phyloP scores from a whole-genome alignment of 2,888 invertebrate genomes.

The Cremastinae sp. region DNA sequence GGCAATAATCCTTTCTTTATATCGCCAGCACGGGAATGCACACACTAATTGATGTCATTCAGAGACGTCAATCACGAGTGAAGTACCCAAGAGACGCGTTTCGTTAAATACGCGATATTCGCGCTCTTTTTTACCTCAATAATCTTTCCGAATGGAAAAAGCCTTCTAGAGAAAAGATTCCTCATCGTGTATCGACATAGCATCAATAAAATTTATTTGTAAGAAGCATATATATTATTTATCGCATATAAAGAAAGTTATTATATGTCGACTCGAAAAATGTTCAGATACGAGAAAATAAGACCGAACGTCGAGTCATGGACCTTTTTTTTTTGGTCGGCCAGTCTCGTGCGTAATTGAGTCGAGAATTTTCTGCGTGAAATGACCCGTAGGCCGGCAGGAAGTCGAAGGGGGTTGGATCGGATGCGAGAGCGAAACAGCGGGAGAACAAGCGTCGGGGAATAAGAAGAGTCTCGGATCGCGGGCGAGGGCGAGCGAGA shows the following conservation, averaged over 20 bases:
- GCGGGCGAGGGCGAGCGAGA: conserved; percentile 67
- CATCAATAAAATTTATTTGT: no score
- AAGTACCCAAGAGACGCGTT: conserved; percentile 42
- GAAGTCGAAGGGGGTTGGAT: conserved; percentile 38
- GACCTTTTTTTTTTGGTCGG: no score
- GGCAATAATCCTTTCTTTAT: conserved; percentile 63
- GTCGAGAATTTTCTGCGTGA: no score
- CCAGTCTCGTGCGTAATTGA: no score
- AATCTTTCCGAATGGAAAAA: no score
- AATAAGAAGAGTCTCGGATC: conserved; percentile 40
- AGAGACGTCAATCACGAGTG: conserved; percentile 50
- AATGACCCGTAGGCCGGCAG: conserved; percentile 14
- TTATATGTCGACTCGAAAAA: no score
- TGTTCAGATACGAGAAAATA: no score
- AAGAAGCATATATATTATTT: no score
- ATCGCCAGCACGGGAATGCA: conserved; percentile 74
- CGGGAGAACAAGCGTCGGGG: conserved; percentile 44
- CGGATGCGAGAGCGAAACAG: conserved; percentile 51
- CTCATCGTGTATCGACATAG: no score
- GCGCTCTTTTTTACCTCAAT: conserved; percentile 29
- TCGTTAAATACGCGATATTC: conserved; percentile 50
- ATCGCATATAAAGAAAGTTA: no score
- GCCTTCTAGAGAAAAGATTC: no score
- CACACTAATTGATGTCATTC: conserved; percentile 78
- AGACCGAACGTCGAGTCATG: no score